These are phyloP conservation scores for Chiloscyllium plagiosum DNA, from an alignment of 2,113 vertebrate species.

Conservation along the genomic window DNA sequence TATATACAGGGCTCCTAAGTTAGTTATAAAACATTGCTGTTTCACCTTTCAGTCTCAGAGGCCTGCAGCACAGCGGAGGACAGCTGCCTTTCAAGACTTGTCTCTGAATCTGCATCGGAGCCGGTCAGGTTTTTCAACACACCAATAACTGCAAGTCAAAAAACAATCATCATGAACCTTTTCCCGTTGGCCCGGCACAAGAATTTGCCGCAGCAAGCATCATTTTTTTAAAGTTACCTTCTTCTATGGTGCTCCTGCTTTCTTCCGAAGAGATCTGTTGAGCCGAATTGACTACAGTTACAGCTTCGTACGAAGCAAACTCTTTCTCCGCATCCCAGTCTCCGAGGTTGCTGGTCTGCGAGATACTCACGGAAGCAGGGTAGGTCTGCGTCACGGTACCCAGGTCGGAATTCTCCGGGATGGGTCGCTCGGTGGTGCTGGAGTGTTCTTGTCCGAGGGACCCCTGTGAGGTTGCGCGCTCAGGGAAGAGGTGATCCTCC, in stretches of 20 bases:
- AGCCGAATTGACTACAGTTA: not conserved
- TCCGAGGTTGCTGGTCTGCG: not conserved
- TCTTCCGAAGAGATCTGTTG: not conserved
- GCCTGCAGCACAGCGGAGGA: not conserved
- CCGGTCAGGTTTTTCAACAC: not conserved
- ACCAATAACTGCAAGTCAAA: not conserved
- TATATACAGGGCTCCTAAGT: not conserved
- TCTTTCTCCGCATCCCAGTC: not conserved
- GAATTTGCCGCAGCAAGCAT: not conserved
- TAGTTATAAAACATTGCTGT: not conserved
- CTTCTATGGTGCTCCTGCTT: not conserved
- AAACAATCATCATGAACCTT: not conserved
- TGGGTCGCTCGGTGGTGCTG: not conserved
- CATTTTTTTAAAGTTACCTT: conserved; percentile 1
- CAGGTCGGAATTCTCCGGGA: not conserved
- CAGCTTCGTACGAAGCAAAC: not conserved
- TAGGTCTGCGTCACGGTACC: too few species aligned
- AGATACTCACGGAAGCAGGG: not conserved
- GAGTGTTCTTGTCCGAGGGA: not conserved
- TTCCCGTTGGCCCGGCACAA: not conserved
- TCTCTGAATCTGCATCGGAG: not conserved
- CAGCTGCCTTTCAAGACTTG: not conserved
- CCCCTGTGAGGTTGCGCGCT: not conserved
- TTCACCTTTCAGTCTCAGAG: conserved; percentile 9
- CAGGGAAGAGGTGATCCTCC: not conserved